A percentile compares a stretch with the other conserved stretches of the same genome.
phyloP scores from a whole-genome alignment of 2,113 vertebrate genomes.

The Chaetorhynchus papuensis region DNA sequence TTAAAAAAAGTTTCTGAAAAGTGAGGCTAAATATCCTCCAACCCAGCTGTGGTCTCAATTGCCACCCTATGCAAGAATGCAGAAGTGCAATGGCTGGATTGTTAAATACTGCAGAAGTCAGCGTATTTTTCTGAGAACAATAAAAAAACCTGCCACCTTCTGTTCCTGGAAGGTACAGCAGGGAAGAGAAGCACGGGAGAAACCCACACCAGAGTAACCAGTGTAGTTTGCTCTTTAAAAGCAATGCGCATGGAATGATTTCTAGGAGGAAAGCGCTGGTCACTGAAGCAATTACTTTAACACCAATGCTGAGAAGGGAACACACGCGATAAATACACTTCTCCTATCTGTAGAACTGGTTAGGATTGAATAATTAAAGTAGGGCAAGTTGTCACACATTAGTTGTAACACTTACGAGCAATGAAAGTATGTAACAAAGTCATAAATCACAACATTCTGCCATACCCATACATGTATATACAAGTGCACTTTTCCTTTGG shows the following conservation, averaged over 20 bases:
- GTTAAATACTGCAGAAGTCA: neutral
- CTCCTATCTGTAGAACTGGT: neutral
- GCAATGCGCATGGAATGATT: neutral
- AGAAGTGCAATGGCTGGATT: neutral
- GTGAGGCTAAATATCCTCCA: neutral
- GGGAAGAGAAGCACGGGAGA: neutral
- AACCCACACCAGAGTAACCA: neutral
- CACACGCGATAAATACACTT: neutral
- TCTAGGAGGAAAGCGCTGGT: neutral
- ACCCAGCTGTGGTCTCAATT: neutral
- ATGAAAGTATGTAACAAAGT: neutral
- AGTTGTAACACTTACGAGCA: neutral
- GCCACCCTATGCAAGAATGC: neutral
- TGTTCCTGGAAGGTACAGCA: slow-evolving; percentile 5
- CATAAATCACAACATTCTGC: neutral
- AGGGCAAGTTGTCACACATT: neutral
- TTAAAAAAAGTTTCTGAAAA: neutral
- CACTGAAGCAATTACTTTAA: neutral
- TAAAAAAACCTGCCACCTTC: slow-evolving; percentile 21
- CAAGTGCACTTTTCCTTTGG: neutral
- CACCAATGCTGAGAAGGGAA: neutral
- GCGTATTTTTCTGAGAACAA: neutral
- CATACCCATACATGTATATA: accelerated
- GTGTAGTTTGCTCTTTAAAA: neutral
- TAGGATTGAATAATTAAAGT: neutral